Evolutionary conservation across 64 coral and sea anemone species (phyloP).

Genomic region (Montipora cactus): DNA sequence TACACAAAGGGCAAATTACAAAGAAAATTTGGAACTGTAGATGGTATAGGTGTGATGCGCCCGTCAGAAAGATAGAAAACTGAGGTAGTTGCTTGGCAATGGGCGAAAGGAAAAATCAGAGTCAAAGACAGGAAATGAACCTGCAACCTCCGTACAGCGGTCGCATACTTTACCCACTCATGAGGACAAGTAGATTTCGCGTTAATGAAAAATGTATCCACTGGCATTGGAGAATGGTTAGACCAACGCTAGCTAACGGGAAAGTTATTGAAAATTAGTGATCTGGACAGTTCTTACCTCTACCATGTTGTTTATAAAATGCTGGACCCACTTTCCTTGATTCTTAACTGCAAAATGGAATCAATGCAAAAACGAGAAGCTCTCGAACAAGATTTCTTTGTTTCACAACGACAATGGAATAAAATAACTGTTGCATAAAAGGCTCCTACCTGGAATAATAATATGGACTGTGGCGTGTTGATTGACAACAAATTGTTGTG

Average conservation of each 20-base stretch:
- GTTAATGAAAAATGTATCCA: too few relatives aligned
- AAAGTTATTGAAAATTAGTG: not conserved
- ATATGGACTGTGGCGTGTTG: constrained; percentile 94
- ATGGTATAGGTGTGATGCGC: too few relatives aligned
- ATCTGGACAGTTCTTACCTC: constrained; percentile 53
- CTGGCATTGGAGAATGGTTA: not conserved
- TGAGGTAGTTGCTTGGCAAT: too few relatives aligned
- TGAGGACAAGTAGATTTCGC: too few relatives aligned
- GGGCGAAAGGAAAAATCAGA: too few relatives aligned
- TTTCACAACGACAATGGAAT: not conserved
- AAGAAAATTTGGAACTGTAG: too few relatives aligned
- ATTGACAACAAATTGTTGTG: constrained; percentile 70
- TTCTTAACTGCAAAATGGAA: constrained; percentile 82
- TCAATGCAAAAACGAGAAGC: not conserved
- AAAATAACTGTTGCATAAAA: not conserved
- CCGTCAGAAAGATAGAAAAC: too few relatives aligned
- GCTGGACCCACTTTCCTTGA: constrained; percentile 97
- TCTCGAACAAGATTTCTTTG: not conserved
- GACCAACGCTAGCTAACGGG: not conserved
- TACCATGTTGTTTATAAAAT: constrained; percentile 96
- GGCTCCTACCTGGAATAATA: constrained; percentile 86
- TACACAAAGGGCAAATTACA: too few relatives aligned
- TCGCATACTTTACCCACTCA: too few relatives aligned
- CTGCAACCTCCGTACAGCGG: too few relatives aligned
- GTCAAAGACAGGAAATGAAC: fast-evolving